These are phyloP conservation scores for Falcunculus frontatus DNA, from an alignment of 2,113 vertebrate species.

Conservation along the genomic window DNA sequence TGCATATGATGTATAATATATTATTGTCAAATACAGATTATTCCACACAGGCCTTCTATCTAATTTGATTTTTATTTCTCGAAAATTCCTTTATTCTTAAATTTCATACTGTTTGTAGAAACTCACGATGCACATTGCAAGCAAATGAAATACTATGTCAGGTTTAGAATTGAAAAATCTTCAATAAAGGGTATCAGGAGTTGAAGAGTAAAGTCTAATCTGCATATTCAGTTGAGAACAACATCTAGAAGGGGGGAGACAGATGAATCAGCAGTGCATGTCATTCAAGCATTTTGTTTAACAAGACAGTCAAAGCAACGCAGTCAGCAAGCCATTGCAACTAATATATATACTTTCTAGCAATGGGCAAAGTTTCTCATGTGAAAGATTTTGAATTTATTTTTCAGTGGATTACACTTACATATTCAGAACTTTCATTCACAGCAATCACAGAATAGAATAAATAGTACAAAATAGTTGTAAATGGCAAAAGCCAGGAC, in stretches of 20 bases:
- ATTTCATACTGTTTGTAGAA: neutral
- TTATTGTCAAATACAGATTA: slow-evolving; percentile 5
- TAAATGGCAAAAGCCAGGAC: neutral
- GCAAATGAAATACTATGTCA: fast-evolving
- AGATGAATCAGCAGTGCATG: neutral
- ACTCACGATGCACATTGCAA: neutral
- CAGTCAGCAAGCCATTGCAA: neutral
- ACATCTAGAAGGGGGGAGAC: neutral
- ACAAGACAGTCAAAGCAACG: neutral
- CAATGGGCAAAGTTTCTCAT: neutral
- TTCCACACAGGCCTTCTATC: neutral
- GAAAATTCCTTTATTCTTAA: neutral
- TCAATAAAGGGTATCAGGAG: neutral
- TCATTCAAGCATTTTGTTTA: neutral
- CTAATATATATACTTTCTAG: neutral
- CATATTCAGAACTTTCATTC: neutral
- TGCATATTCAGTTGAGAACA: neutral
- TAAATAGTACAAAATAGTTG: neutral
- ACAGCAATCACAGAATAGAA: neutral
- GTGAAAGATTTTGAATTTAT: neutral
- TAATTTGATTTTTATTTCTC: neutral
- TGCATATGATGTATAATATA: neutral
- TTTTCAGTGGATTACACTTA: neutral
- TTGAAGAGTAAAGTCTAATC: neutral
- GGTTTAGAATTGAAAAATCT: neutral